Conservation (phyloP, 2,113 vertebrate genomes). For the Salvelinus alpinus region DNA sequence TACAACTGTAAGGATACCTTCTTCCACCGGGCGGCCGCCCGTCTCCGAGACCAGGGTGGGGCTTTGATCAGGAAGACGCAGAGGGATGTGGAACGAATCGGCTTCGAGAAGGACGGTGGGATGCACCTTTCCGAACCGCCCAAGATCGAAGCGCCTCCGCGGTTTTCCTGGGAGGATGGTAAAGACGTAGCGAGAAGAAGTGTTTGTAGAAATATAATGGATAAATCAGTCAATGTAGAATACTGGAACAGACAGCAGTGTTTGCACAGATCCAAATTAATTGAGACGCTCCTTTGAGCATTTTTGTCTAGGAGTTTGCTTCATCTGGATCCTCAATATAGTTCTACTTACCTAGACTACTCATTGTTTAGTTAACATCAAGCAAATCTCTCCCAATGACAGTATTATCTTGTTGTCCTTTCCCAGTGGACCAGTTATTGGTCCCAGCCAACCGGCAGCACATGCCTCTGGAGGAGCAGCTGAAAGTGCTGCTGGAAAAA, state of each 20-base stretch:
- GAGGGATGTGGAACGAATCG: constrained; percentile 83
- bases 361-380: background rate
- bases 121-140: constrained; percentile 88
- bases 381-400: no score
- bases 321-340: no score
- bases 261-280: no score
- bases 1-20: constrained; percentile 97
- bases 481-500: constrained; percentile 90
- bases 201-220: no score
- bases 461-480: constrained; percentile 87
- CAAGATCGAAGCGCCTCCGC: constrained; percentile 73
- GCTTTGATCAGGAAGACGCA: constrained; percentile 87
- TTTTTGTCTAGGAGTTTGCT: no score
- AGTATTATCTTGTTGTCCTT: constrained; percentile 1
- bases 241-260: no score
- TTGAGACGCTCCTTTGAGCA: no score
- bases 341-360: background rate
- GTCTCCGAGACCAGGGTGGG: constrained; percentile 93
- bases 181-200: constrained; percentile 45
- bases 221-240: no score
- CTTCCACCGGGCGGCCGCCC: constrained; percentile 90
- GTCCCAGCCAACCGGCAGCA: constrained; percentile 83
- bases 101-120: constrained; percentile 87
- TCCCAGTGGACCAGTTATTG: constrained; percentile 88
- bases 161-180: constrained; percentile 97